Conservation (phyloP, 2,888 invertebrate species). For the Bugula neritina region DNA sequence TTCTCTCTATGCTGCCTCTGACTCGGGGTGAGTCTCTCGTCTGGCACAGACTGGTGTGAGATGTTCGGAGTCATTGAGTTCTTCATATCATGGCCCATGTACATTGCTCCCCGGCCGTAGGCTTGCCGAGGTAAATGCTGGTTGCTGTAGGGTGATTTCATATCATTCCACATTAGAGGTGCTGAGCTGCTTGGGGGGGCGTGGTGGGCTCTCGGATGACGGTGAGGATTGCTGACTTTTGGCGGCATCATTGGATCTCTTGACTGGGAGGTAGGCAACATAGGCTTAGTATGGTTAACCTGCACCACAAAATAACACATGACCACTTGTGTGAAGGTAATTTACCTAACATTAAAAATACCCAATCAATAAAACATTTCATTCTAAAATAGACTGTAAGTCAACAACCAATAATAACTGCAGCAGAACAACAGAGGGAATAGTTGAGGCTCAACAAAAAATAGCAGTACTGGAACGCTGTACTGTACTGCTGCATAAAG, state of each 20-base stretch:
- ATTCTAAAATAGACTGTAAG: too few species aligned
- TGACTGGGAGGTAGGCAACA: neutral
- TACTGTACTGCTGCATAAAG: too few species aligned
- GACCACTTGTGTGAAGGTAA: too few species aligned
- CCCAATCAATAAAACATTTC: too few species aligned
- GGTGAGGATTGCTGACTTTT: neutral
- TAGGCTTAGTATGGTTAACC: neutral
- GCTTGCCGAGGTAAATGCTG: neutral
- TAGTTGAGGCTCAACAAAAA: too few species aligned
- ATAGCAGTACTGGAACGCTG: too few species aligned
- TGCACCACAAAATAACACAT: too few species aligned
- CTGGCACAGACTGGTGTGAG: slow-evolving; percentile 48
- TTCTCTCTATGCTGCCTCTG: slow-evolving; percentile 89
- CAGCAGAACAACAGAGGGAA: too few species aligned
- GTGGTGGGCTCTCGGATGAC: neutral
- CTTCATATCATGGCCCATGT: slow-evolving; percentile 7
- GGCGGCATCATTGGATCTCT: neutral
- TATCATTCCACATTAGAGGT: neutral
- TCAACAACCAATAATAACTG: too few species aligned
- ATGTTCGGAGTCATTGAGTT: slow-evolving; percentile 33
- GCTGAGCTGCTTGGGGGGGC: neutral
- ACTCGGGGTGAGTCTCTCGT: slow-evolving; percentile 88
- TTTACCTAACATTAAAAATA: too few species aligned
- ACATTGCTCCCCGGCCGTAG: neutral
- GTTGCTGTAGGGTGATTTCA: neutral